Percentiles rank a stretch among this genome's conserved stretches.
Evolutionary conservation across 2,797 vertebrate genomes (phyloP).

Genomic region (Pseudopleuronectes americanus): DNA sequence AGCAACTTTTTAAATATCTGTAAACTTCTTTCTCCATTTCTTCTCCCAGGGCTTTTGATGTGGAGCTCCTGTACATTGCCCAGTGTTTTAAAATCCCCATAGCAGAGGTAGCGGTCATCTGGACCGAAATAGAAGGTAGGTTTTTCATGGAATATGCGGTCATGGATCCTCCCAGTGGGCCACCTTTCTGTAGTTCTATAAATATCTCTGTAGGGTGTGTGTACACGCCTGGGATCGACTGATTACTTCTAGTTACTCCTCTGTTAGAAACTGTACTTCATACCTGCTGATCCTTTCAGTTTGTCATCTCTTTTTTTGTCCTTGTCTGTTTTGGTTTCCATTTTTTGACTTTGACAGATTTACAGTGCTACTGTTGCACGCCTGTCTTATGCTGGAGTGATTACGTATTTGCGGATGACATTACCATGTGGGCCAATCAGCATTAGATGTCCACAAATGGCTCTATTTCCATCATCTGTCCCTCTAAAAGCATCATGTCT

Average conservation of each 20-base stretch:
- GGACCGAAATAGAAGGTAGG: conserved; percentile 98
- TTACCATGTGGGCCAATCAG: neutral
- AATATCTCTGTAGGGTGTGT: conserved; percentile 26
- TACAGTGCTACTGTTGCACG: neutral
- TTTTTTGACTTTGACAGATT: neutral
- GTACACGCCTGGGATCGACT: neutral
- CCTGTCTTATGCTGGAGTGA: neutral
- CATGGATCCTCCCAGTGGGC: conserved; percentile 18
- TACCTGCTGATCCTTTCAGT: neutral
- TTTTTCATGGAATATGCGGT: conserved; percentile 36
- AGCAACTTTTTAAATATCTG: conserved; percentile 2
- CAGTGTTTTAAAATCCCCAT: conserved; percentile 93
- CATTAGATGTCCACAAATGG: conserved; percentile 6
- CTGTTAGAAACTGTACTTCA: neutral
- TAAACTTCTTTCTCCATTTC: neutral
- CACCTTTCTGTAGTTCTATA: conserved; percentile 15
- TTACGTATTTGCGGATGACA: neutral
- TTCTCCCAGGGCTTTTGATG: conserved; percentile 94
- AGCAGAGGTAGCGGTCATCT: conserved; percentile 96
- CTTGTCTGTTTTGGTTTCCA: neutral
- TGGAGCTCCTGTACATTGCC: conserved; percentile 96
- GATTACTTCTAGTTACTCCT: neutral
- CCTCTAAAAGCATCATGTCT: neutral
- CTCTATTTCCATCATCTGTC: neutral
- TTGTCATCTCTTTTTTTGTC: neutral